These are phyloP conservation scores for Eupithecia subfuscata DNA, from an alignment of 2,888 invertebrate genomes.

Conservation along the genomic window DNA sequence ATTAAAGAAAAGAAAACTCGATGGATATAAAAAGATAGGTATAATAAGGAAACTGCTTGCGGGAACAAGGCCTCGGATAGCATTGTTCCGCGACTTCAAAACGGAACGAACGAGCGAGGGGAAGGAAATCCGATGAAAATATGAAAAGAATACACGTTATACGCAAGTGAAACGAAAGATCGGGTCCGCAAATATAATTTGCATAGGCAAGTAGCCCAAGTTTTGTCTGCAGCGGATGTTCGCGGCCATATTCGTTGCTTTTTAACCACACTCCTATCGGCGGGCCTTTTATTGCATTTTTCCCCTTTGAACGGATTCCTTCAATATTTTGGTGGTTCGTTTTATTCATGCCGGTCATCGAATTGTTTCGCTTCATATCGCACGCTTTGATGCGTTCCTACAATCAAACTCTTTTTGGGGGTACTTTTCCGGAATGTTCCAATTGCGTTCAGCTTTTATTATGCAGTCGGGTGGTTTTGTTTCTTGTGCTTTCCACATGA, in stretches of 20 bases:
- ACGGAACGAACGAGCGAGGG: constrained; percentile 81
- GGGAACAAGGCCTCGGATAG: constrained; percentile 77
- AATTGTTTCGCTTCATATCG: constrained; percentile 79
- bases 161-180: constrained; percentile 82
- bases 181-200: constrained; percentile 85
- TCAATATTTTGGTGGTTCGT: constrained; percentile 82
- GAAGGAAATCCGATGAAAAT: constrained; percentile 84
- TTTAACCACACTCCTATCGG: constrained; percentile 81
- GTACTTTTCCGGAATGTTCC: constrained; percentile 36
- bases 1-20: constrained; percentile 82
- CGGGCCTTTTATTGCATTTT: constrained; percentile 81
- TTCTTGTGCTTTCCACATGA: background rate
- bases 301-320: constrained; percentile 83
- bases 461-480: background rate
- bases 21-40: constrained; percentile 77
- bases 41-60: constrained; percentile 81
- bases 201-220: constrained; percentile 84
- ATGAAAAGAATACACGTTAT: constrained; percentile 83
- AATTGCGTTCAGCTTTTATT: constrained; percentile 19
- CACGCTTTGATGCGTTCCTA: constrained; percentile 67
- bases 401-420: constrained; percentile 51
- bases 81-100: constrained; percentile 82
- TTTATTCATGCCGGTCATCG: constrained; percentile 81
- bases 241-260: constrained; percentile 83
- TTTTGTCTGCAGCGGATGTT: constrained; percentile 83